These are phyloP conservation scores for Lepus americanus DNA, from an alignment of 2,113 vertebrate species.

Conservation along the genomic window DNA sequence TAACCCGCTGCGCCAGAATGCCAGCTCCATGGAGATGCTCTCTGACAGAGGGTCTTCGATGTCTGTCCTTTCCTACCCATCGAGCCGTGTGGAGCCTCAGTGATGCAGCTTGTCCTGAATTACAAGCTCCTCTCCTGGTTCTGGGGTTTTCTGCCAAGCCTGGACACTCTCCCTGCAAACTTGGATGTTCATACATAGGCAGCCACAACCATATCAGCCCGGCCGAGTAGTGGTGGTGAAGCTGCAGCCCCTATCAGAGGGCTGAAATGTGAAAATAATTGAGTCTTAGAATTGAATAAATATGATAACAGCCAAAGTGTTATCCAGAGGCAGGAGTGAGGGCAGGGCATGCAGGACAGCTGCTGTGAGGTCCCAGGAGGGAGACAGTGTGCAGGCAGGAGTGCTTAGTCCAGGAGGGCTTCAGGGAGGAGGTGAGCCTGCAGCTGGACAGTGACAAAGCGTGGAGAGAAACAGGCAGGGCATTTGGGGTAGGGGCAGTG, in stretches of 20 bases:
- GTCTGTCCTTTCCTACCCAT: background rate
- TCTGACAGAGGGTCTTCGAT: background rate
- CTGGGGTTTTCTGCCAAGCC: background rate
- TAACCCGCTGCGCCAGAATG: too few species aligned
- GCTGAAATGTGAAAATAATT: background rate
- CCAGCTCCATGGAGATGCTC: background rate
- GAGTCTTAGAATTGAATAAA: background rate
- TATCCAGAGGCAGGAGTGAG: background rate
- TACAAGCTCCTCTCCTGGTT: background rate
- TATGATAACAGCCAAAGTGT: background rate
- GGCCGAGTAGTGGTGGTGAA: background rate
- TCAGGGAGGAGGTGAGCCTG: background rate
- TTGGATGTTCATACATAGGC: background rate
- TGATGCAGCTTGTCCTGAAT: background rate
- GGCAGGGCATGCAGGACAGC: too few species aligned
- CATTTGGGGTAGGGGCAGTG: background rate
- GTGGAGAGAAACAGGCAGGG: background rate
- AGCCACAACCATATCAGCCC: background rate
- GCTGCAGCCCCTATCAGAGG: background rate
- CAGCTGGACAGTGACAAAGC: background rate
- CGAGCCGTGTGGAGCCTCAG: too few species aligned
- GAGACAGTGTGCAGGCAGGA: background rate
- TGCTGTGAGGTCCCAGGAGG: too few species aligned
- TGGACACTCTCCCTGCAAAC: background rate
- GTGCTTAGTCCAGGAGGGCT: background rate